Evolutionary conservation across 2,113 vertebrate species (phyloP), one percentile per base, ranked within the genome.

Genomic region (Oryzias woworae): DNA sequence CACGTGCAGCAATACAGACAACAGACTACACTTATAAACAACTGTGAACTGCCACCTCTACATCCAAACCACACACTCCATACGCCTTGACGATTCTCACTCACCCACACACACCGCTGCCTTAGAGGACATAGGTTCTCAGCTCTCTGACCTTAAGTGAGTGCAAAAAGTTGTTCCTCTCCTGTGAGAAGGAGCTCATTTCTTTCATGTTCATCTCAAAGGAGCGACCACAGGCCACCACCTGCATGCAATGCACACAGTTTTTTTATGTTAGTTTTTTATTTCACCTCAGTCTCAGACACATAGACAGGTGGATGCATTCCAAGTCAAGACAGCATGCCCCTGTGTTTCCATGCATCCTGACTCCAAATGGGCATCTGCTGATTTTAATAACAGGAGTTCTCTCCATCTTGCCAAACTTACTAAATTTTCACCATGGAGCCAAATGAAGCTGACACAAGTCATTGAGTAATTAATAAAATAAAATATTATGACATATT

Each of bases 351-450:
- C 56, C 53, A 62, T 59, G 56, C 65, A 65, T 75, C 51, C 60
- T 76, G 74, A 71, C 63, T 76, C 60, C 71, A 81, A 67, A 75
- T 72, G 73, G 75, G 62, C 55, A 78, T 78, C 66, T 80, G 79
- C 71, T 69, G 71, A 60, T 70, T 81, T 81, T 62, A 75, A 73
- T 74, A 81, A 67, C 70, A 51, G 48, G 61, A 73, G 22, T 68
- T 66, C 61, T 69, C 57, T 64, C 73, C 64, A 79, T 77, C 72
- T 43, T 53, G 53, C 14, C 62, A 36, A 53, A 58, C 20, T 18
- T 14, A 73, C 75, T 80, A 83, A 79, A 70, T 75, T 72, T 62
- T 48, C 49, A 59, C 48, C 55, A 49, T 59, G 73, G 46, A 53
- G 69, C 75, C 66, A 81, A 81, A 64, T 62, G 58, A 36, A 60